Conservation (phyloP, 2,888 invertebrate species). For the Lymantria monacha region DNA sequence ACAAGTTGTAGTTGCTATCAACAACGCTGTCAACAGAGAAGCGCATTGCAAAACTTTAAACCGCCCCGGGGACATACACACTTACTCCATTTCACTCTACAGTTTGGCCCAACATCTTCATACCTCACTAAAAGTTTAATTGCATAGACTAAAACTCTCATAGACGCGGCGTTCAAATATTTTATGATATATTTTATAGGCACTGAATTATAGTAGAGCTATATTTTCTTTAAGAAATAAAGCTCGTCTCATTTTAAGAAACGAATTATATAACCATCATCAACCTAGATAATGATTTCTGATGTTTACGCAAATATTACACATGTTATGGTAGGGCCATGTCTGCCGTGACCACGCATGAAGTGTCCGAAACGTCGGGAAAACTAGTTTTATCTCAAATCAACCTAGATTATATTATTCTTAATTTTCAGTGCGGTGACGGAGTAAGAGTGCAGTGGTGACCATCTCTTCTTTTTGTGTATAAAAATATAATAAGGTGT, state of each 20-base stretch:
- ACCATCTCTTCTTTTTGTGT: not conserved
- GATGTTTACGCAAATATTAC: no score
- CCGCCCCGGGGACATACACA: not conserved
- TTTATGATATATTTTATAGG: not conserved
- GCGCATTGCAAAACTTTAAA: constrained; percentile 1
- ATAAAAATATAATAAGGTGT: not conserved
- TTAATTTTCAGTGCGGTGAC: not conserved
- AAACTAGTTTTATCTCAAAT: no score
- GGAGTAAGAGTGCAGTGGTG: not conserved
- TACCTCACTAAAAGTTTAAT: constrained; percentile 1
- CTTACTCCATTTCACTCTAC: constrained; percentile 2
- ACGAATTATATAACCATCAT: no score
- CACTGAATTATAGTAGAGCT: no score
- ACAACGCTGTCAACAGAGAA: not conserved
- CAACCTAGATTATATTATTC: no score
- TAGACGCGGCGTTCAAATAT: not conserved
- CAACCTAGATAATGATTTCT: no score
- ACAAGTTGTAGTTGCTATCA: no score
- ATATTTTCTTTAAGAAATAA: no score
- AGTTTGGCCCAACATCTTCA: not conserved
- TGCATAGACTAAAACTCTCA: not conserved
- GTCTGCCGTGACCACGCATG: no score
- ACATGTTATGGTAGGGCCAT: no score
- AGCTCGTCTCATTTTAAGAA: no score
- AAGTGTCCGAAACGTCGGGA: no score